Base-by-base conservation (phyloP, 2,113 vertebrate species). In the Corythoichthys haematopterus region DNA sequence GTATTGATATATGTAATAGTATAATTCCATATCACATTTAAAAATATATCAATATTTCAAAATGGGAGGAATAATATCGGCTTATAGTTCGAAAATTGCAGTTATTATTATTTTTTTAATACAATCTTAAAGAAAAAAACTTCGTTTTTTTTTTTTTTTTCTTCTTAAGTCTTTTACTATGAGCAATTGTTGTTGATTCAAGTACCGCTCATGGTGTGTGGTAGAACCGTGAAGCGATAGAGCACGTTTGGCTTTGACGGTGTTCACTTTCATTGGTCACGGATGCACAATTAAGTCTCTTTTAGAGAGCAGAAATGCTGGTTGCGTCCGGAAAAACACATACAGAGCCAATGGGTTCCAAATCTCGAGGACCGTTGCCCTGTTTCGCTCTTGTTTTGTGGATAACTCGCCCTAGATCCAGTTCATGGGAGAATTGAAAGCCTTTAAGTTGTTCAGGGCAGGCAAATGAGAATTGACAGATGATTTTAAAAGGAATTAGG, bases 261-360 rank as follows among this genome's bases (percentile, higher is more conserved):
- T 79, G 78, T 80, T 90, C 88, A 85, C 74, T 87, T 85, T 64
- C 74, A 90, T 89, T 88, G 66, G 87, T 88, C 88, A 88, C 15
- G 84, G 84, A 71, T 15, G 59, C 71, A 68, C 84, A 80, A 82
- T 88, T 82, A 88, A 82, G 87, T 82, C 87, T 90, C 80, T 88
- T 64, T 90, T 86, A 87, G 78, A 6, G 53, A 58, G 53, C 43
- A 51, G 37, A 77, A 81, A 61, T 58, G 65, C 68, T 71, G 7
- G 33, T 60, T 76, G 47, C 43, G 33, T 73, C 74, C 15, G 38
- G 62, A 69, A 46, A 68, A 79, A 67, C 74, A 67, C 69, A 71
- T 2, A 16, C 67, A 76, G 67, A 66, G 74, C 72, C 51, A 66
- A 58, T 40, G 58, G 76, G 51, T 57, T 79, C 72, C 68, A 70